Percentiles rank a stretch among this genome's conserved stretches.
These are phyloP conservation scores for Anastatus disparis DNA, from an alignment of 1,140 invertebrate species.

Conservation along the genomic window DNA sequence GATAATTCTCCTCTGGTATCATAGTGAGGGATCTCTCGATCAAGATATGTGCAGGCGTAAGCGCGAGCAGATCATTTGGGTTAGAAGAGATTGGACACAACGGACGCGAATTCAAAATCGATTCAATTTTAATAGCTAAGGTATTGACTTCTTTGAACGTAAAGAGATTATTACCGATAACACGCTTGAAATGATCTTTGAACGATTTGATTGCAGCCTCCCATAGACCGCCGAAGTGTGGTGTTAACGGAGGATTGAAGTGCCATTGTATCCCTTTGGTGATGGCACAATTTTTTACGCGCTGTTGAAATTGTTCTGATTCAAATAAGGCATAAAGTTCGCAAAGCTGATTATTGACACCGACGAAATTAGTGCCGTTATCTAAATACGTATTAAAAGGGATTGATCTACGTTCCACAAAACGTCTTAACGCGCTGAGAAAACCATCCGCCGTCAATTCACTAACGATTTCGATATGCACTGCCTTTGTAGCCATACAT, in stretches of 20 bases:
- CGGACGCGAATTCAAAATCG: no score
- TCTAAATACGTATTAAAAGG: not conserved
- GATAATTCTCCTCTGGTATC: no score
- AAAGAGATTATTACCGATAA: not conserved
- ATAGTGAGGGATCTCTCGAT: no score
- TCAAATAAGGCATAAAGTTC: not conserved
- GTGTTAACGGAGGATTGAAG: not conserved
- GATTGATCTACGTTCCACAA: not conserved
- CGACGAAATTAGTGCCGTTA: not conserved
- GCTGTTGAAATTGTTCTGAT: not conserved
- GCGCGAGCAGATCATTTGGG: no score
- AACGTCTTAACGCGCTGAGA: not conserved
- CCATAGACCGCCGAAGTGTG: not conserved
- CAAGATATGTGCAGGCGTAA: no score
- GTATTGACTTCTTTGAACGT: not conserved
- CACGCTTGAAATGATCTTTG: not conserved
- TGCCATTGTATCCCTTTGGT: not conserved
- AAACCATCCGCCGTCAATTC: not conserved
- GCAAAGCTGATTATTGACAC: not conserved
- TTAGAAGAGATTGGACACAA: no score
- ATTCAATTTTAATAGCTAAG: no score
- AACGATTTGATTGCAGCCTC: not conserved
- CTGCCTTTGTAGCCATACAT: not conserved
- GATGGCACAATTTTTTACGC: not conserved
- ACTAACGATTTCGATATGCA: not conserved